Evolutionary conservation across 1,140 invertebrate genomes (phyloP).

Genomic region (Chionoecetes opilio): DNA sequence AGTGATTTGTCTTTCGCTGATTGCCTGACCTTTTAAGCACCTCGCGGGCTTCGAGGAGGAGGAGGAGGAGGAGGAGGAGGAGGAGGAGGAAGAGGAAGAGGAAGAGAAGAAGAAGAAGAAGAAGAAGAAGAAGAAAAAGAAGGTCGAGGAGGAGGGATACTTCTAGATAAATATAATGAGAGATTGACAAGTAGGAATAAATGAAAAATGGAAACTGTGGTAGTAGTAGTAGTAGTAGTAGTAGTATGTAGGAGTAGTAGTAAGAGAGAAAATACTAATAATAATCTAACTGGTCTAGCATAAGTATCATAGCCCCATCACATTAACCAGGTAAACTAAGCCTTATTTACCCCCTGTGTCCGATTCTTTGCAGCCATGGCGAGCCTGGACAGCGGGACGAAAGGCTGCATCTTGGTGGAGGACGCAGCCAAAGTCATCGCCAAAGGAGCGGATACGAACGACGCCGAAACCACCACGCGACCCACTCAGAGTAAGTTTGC

Average conservation of each 20-base stretch:
- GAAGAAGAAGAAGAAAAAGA: no score
- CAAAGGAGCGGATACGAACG: constrained; percentile 83
- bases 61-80: neutral
- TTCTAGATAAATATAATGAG: no score
- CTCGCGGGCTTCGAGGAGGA: neutral
- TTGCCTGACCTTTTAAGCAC: neutral
- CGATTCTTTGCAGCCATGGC: constrained; percentile 79
- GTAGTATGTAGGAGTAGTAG: neutral
- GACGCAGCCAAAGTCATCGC: constrained; percentile 93
- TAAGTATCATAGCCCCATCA: neutral
- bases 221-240: neutral
- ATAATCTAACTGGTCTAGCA: no score
- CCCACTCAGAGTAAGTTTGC: constrained; percentile 85
- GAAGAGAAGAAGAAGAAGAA: neutral
- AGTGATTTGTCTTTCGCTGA: neutral
- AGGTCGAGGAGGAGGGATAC: no score
- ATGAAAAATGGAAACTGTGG: no score
- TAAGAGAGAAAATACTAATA: neutral
- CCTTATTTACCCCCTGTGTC: neutral
- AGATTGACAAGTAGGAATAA: no score
- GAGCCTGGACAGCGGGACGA: constrained; percentile 84
- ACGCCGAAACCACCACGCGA: constrained; percentile 85
- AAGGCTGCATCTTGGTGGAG: constrained; percentile 94
- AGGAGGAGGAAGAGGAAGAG: neutral
- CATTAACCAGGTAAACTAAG: neutral